A percentile compares a stretch with the other conserved stretches of the same genome.
phyloP scores from a whole-genome alignment of 2,113 vertebrate genomes.

The Calyptomena viridis region DNA sequence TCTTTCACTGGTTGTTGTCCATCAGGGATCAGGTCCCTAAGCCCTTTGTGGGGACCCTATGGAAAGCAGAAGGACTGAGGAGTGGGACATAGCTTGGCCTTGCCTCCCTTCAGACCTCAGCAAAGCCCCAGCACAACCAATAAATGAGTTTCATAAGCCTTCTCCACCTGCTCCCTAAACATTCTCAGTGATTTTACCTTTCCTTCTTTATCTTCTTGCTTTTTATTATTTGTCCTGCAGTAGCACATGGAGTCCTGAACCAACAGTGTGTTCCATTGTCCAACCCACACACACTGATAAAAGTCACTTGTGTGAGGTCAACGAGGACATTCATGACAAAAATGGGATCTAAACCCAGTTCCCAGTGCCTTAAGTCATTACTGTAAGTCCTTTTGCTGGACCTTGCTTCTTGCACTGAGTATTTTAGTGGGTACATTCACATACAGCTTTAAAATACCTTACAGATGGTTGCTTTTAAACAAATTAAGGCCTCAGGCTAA shows the following conservation, averaged over 20 bases:
- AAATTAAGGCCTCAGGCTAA: neutral
- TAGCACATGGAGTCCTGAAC: neutral
- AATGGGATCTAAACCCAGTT: neutral
- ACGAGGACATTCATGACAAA: neutral
- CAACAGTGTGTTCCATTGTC: neutral
- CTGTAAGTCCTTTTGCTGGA: neutral
- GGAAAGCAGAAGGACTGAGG: neutral
- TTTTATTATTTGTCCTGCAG: neutral
- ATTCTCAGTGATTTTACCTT: neutral
- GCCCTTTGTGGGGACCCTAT: neutral
- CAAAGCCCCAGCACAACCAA: neutral
- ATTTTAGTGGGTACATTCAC: neutral
- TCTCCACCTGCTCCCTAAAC: neutral
- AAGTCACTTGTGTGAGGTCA: slow-evolving; percentile 5
- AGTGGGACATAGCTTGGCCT: neutral
- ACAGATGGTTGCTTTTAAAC: slow-evolving; percentile 27
- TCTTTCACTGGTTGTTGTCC: neutral
- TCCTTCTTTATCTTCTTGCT: neutral
- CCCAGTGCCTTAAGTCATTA: neutral
- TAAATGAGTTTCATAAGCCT: neutral
- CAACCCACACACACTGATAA: neutral
- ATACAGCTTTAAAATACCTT: neutral
- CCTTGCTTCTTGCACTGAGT: neutral
- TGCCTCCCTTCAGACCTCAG: neutral
- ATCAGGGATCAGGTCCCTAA: neutral